phyloP scores from a whole-genome alignment of 2,797 vertebrate genomes.

The Neosalanx taihuensis region DNA sequence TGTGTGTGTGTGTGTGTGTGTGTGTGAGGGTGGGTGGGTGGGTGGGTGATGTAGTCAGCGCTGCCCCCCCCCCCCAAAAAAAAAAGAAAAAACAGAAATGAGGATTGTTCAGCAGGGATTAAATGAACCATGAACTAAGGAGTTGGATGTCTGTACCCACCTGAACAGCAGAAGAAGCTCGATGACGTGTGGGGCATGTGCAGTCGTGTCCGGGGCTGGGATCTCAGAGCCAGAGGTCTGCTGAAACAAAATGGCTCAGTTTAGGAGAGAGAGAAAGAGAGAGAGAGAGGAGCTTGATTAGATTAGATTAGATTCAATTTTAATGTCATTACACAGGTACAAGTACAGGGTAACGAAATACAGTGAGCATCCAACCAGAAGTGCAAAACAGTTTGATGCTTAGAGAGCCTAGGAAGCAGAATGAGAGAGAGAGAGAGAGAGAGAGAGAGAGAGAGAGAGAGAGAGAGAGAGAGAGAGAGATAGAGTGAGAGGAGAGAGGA shows the following conservation, averaged over 20 bases:
- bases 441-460: neutral
- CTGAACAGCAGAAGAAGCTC: neutral
- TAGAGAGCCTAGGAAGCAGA: conserved; percentile 6
- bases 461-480: neutral
- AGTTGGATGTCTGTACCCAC: neutral
- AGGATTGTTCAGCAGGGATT: neutral
- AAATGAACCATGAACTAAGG: conserved; percentile 3
- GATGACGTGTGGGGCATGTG: neutral
- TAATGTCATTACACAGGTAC: too few species aligned
- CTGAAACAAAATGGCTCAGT: conserved; percentile 38
- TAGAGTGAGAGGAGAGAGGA: neutral
- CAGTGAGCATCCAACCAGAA: too few species aligned
- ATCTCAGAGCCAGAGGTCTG: neutral
- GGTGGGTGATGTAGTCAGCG: conserved; percentile 18
- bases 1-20: too few species aligned
- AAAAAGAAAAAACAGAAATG: neutral
- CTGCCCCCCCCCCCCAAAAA: neutral
- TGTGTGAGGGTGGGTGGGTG: neutral
- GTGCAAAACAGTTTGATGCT: neutral
- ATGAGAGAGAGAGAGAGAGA: neutral
- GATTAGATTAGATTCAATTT: too few species aligned
- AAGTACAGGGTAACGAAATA: too few species aligned
- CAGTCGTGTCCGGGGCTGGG: conserved; percentile 1
- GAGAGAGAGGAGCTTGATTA: neutral
- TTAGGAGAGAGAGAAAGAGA: conserved; percentile 2